Evolutionary conservation across 2,113 vertebrate species (phyloP).

Genomic region (Dicerorhinus sumatrensis): DNA sequence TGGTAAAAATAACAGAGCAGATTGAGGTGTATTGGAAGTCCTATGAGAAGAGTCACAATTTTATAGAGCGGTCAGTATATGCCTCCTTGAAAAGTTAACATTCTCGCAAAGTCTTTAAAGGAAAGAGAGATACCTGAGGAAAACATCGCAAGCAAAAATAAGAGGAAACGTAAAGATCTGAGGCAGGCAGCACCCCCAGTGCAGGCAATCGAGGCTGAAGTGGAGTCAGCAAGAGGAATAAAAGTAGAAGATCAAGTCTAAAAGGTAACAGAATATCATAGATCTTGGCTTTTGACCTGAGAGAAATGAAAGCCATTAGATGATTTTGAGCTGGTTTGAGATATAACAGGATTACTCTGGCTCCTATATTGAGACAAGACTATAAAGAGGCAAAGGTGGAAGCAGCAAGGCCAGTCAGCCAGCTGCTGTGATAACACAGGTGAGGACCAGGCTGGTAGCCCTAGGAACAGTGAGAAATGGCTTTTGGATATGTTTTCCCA

Average conservation of each 20-base stretch:
- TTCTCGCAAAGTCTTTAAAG: neutral
- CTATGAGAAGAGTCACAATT: neutral
- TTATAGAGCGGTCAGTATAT: neutral
- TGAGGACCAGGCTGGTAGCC: neutral
- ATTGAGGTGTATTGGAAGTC: neutral
- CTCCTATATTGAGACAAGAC: neutral
- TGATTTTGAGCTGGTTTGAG: neutral
- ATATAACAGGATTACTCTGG: neutral
- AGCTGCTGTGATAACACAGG: neutral
- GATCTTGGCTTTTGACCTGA: neutral
- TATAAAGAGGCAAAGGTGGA: neutral
- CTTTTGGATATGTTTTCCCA: neutral
- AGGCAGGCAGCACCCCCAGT: rapidly evolving
- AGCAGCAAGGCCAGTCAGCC: neutral
- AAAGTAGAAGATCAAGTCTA: neutral
- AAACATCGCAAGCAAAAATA: neutral
- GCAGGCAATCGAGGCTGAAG: neutral
- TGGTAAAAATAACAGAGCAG: neutral
- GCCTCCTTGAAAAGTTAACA: neutral
- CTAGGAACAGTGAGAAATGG: neutral
- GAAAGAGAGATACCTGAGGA: neutral
- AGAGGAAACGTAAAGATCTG: neutral
- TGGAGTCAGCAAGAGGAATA: neutral
- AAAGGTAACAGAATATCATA: neutral
- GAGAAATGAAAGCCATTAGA: neutral